A percentile compares a stretch with the other conserved stretches of the same genome.
These are phyloP conservation scores for Serrognathus titanus DNA, from an alignment of 2,888 invertebrate species.

Conservation along the genomic window DNA sequence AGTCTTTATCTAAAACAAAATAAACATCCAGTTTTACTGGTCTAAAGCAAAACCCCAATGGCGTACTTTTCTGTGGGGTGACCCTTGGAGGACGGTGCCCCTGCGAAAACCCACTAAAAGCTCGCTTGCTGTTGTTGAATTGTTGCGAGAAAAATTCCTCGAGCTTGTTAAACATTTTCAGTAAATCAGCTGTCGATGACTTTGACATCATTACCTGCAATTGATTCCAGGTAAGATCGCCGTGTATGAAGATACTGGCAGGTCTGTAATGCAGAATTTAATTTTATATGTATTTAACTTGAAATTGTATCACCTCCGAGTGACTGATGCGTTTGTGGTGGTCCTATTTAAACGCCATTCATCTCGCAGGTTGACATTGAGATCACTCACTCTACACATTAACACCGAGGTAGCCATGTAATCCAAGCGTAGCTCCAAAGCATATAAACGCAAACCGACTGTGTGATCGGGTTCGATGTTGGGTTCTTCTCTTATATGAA, in stretches of 20 bases:
- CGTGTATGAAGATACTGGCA: slow-evolving; percentile 88
- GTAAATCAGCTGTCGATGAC: slow-evolving; percentile 92
- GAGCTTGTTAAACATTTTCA: slow-evolving; percentile 95
- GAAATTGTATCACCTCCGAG: slow-evolving; percentile 52
- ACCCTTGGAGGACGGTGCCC: slow-evolving; percentile 36
- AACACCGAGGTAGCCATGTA: slow-evolving; percentile 98
- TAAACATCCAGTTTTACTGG: background rate
- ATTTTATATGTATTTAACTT: background rate
- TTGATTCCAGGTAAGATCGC: slow-evolving; percentile 92
- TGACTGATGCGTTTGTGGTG: slow-evolving; percentile 54
- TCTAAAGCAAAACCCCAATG: background rate
- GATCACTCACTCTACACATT: slow-evolving; percentile 82
- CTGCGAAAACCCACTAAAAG: slow-evolving; percentile 58
- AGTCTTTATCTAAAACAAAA: slow-evolving; percentile 25
- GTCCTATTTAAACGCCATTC: slow-evolving; percentile 75
- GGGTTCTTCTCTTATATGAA: slow-evolving; percentile 86
- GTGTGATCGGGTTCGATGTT: slow-evolving; percentile 87
- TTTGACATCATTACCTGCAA: slow-evolving; percentile 95
- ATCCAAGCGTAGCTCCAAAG: slow-evolving; percentile 87
- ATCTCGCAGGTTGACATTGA: slow-evolving; percentile 77
- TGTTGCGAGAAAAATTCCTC: slow-evolving; percentile 98
- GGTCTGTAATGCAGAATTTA: slow-evolving; percentile 54
- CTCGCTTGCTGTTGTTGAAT: slow-evolving; percentile 91
- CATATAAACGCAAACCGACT: slow-evolving; percentile 75
- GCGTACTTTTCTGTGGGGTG: slow-evolving; percentile 40